Percentiles rank a stretch among this genome's conserved stretches.
Evolutionary conservation across 2,797 vertebrate genomes (phyloP).

Genomic region (Borostomias antarcticus): DNA sequence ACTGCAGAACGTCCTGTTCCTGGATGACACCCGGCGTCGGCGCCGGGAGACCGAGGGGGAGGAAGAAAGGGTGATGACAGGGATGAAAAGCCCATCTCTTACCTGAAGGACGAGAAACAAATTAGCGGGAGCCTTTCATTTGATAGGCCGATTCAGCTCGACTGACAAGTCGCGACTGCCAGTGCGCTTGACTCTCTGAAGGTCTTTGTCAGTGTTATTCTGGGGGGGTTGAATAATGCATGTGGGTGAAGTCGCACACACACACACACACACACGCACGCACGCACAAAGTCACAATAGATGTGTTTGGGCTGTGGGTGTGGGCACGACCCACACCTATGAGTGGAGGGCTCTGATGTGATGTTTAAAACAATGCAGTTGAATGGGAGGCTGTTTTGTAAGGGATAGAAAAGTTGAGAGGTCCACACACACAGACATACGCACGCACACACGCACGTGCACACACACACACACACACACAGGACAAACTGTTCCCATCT

Average conservation of each 20-base stretch:
- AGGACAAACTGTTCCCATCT: conserved; percentile 9
- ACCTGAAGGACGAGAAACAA: conserved; percentile 35
- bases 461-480: not conserved
- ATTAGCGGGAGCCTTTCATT: conserved; percentile 54
- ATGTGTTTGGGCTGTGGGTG: no score
- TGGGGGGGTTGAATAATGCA: conserved; percentile 22
- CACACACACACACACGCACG: conserved; percentile 34
- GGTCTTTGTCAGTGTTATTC: conserved; percentile 22
- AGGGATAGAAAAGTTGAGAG: no score
- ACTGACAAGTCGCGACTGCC: conserved; percentile 52
- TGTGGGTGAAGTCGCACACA: conserved; percentile 15
- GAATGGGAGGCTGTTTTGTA: no score
- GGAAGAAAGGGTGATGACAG: conserved; percentile 10
- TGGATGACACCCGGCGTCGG: not conserved
- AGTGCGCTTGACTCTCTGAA: conserved; percentile 18
- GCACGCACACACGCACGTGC: conserved; percentile 7
- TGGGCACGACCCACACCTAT: no score
- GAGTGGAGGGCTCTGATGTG: no score
- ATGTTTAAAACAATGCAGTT: no score
- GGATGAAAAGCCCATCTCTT: conserved; percentile 44
- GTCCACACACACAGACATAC: not conserved
- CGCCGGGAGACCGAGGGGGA: not conserved
- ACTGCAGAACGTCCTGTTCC: not conserved
- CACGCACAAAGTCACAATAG: not conserved
- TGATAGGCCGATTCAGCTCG: conserved; percentile 51